Percentiles rank a stretch among this genome's conserved stretches.
Conservation (phyloP, 2,888 invertebrate genomes). For the Thymelicus lineola region DNA sequence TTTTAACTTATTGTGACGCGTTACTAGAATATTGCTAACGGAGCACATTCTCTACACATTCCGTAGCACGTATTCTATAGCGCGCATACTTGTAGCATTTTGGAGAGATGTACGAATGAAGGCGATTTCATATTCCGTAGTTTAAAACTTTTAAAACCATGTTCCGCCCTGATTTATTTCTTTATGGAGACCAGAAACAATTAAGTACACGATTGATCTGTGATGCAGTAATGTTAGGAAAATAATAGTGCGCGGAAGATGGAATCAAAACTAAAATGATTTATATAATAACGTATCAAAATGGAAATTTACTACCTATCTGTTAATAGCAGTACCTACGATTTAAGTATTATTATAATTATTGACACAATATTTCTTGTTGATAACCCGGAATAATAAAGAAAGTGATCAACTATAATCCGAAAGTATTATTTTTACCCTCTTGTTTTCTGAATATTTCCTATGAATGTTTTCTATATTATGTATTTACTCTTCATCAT, state of each 20-base stretch:
- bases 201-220: constrained; percentile 81
- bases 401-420: constrained; percentile 68
- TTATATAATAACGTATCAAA: constrained; percentile 62
- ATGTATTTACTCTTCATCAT: no score
- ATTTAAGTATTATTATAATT: constrained; percentile 78
- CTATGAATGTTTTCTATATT: no score
- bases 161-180: constrained; percentile 65
- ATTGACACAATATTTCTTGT: constrained; percentile 80
- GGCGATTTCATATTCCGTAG: constrained; percentile 57
- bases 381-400: constrained; percentile 77
- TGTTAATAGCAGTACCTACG: constrained; percentile 75
- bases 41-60: constrained; percentile 5
- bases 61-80: constrained; percentile 19
- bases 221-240: constrained; percentile 78
- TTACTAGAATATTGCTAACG: constrained; percentile 36
- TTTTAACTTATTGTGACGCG: constrained; percentile 65
- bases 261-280: constrained; percentile 59
- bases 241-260: constrained; percentile 62
- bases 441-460: not conserved
- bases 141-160: constrained; percentile 48
- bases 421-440: not conserved
- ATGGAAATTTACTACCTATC: constrained; percentile 71
- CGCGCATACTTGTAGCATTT: constrained; percentile 54
- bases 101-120: constrained; percentile 53
- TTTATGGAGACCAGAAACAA: constrained; percentile 63